phyloP scores from a whole-genome alignment of 2,113 vertebrate genomes.

The Hyperoodon ampullatus region DNA sequence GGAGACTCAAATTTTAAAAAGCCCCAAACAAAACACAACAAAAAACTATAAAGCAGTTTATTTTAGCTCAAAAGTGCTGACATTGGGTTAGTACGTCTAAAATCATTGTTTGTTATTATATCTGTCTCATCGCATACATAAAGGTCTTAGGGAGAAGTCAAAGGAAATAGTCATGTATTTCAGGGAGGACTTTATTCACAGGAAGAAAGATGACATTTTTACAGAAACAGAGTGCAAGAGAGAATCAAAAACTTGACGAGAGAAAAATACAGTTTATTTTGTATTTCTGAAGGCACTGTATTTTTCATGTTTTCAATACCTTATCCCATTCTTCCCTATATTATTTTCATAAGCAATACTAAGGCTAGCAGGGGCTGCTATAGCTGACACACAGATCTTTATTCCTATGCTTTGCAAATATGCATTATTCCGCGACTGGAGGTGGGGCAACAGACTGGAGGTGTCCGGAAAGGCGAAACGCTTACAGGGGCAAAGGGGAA shows the following conservation, averaged over 20 bases:
- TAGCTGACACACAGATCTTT: not conserved
- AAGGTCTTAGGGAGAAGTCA: not conserved
- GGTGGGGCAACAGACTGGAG: not conserved
- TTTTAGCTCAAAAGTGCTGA: not conserved
- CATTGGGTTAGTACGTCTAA: not conserved
- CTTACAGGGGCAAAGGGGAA: rapidly evolving
- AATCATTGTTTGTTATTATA: not conserved
- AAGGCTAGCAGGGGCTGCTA: not conserved
- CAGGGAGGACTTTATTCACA: not conserved
- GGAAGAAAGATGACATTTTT: not conserved
- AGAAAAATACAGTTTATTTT: not conserved
- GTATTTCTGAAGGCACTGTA: not conserved
- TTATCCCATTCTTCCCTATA: not conserved
- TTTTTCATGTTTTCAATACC: not conserved
- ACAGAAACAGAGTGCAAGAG: not conserved
- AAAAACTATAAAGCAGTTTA: not conserved
- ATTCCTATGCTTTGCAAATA: not conserved
- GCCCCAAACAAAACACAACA: not conserved
- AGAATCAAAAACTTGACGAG: not conserved
- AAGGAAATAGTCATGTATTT: not conserved
- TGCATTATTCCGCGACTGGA: not conserved
- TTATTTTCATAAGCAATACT: not conserved
- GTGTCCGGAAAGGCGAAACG: not conserved
- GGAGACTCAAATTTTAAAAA: not conserved
- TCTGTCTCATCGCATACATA: not conserved